These are phyloP conservation scores for Xestia ashworthii DNA, from an alignment of 2,888 invertebrate species.

Conservation along the genomic window DNA sequence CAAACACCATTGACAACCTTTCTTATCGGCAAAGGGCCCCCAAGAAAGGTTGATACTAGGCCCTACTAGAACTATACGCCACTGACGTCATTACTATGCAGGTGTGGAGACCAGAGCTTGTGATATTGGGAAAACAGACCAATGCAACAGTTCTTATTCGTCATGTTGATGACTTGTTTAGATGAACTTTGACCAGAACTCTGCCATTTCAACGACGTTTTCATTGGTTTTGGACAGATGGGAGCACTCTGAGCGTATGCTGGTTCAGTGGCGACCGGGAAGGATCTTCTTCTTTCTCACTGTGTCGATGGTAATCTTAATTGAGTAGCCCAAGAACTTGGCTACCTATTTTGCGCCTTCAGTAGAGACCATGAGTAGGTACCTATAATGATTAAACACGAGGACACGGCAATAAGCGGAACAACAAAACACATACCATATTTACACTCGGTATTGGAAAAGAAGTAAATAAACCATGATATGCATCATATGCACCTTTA, in stretches of 20 bases:
- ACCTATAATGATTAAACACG: too few species aligned
- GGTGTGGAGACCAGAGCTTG: slow-evolving; percentile 6
- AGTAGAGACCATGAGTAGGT: background rate
- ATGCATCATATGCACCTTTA: too few species aligned
- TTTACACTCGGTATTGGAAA: too few species aligned
- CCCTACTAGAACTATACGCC: too few species aligned
- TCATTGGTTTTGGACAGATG: background rate
- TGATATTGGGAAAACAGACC: background rate
- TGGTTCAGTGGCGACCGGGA: background rate
- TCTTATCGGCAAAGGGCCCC: too few species aligned
- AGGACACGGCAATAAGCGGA: too few species aligned
- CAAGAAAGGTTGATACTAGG: too few species aligned
- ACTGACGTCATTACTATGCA: slow-evolving; percentile 40
- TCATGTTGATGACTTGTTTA: background rate
- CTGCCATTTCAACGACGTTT: background rate
- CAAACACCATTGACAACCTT: too few species aligned
- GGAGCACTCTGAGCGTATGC: too few species aligned
- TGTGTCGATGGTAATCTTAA: background rate
- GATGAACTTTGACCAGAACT: background rate
- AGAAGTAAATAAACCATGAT: too few species aligned
- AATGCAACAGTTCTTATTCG: background rate
- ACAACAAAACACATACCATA: too few species aligned
- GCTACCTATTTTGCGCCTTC: background rate
- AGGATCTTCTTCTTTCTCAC: background rate
- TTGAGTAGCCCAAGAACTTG: background rate